Evolutionary conservation across 2,113 vertebrate species (phyloP).

Genomic region (Chroicocephalus ridibundus): DNA sequence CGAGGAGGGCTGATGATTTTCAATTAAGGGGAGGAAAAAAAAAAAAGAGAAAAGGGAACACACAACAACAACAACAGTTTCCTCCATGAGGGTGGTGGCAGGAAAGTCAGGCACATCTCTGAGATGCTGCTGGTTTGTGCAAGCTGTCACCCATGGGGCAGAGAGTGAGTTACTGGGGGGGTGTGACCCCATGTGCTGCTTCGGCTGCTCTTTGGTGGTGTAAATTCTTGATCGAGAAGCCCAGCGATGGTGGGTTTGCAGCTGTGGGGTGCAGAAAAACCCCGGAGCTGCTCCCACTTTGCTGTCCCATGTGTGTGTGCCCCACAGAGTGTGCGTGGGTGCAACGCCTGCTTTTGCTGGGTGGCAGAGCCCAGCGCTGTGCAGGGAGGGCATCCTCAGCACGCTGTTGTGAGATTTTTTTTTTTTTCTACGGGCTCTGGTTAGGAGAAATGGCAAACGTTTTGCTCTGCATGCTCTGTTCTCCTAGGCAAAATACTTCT

Average conservation of each 20-base stretch:
- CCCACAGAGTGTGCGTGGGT: accelerated
- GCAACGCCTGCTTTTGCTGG: accelerated
- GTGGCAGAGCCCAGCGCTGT: accelerated
- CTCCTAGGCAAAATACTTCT: not conserved
- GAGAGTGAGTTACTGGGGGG: not conserved
- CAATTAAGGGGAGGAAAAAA: not conserved
- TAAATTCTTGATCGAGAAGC: not conserved
- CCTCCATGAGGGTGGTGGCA: not conserved
- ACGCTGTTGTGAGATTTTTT: not conserved
- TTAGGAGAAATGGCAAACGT: not conserved
- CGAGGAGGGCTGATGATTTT: not conserved
- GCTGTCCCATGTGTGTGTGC: accelerated
- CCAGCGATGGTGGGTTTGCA: not conserved
- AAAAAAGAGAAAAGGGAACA: not conserved
- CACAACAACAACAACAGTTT: not conserved
- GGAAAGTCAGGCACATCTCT: not conserved
- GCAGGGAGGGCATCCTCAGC: not conserved
- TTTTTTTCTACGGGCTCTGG: not conserved
- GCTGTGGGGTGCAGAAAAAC: not conserved
- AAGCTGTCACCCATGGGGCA: not conserved
- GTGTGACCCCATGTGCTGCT: not conserved
- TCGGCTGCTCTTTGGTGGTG: not conserved
- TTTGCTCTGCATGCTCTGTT: not conserved
- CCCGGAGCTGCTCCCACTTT: not conserved
- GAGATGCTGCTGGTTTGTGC: not conserved